phyloP scores from a whole-genome alignment of 2,888 invertebrate species.

The Catocala fraxini region DNA sequence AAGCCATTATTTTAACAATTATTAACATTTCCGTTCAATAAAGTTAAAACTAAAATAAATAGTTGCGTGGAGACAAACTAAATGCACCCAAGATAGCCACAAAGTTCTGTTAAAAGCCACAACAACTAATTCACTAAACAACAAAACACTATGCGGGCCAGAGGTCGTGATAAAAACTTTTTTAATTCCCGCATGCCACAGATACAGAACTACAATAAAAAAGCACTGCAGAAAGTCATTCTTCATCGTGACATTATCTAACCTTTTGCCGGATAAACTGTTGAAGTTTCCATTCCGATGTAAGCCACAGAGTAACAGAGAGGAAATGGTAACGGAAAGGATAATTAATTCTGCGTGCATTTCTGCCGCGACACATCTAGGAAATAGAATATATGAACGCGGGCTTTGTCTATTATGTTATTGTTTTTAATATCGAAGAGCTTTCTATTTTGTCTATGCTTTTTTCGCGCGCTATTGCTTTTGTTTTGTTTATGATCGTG shows the following conservation, averaged over 20 bases:
- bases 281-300: constrained; percentile 37
- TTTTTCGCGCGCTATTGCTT: no score
- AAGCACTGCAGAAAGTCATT: constrained; percentile 19
- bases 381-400: constrained; percentile 34
- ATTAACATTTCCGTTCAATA: no score
- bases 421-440: constrained; percentile 21
- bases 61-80: background rate
- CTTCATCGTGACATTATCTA: constrained; percentile 40
- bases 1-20: no score
- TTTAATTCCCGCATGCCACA: constrained; percentile 48
- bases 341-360: constrained; percentile 49
- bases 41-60: no score
- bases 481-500: no score
- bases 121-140: constrained; percentile 23
- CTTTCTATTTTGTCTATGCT: background rate
- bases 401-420: constrained; percentile 20
- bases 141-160: constrained; percentile 34
- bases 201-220: constrained; percentile 25
- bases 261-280: constrained; percentile 40
- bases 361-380: constrained; percentile 40
- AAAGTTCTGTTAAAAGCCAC: constrained; percentile 24
- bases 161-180: constrained; percentile 49
- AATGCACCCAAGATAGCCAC: background rate
- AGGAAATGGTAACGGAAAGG: constrained; percentile 40
- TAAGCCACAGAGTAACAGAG: constrained; percentile 30